These are phyloP conservation scores for Trachelus tabidus DNA, from an alignment of 2,888 invertebrate species.

Conservation along the genomic window DNA sequence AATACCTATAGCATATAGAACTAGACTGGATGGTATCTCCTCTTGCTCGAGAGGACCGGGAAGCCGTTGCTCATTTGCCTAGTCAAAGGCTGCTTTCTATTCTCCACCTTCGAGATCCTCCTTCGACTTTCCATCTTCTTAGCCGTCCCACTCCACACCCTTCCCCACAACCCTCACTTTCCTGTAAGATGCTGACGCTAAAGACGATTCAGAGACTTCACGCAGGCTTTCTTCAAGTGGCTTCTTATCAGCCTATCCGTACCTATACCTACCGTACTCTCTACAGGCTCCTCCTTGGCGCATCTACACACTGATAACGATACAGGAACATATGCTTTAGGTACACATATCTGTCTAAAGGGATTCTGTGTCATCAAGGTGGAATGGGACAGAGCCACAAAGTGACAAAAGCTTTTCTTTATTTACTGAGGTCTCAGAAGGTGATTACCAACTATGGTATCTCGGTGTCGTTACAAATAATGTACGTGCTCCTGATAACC, in stretches of 20 bases:
- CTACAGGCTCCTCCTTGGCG: neutral
- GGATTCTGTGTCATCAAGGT: neutral
- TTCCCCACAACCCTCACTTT: conserved; percentile 1
- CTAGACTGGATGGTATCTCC: conserved; percentile 23
- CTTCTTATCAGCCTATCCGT: neutral
- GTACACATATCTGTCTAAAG: neutral
- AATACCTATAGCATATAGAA: conserved; percentile 23
- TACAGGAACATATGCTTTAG: neutral
- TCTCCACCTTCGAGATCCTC: conserved; percentile 20
- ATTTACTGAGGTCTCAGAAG: neutral
- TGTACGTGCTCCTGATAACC: neutral
- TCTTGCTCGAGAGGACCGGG: conserved; percentile 32
- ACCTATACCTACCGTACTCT: neutral
- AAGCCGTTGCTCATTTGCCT: conserved; percentile 42
- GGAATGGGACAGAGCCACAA: neutral
- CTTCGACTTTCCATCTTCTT: neutral
- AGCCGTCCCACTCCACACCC: neutral
- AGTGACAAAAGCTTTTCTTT: neutral
- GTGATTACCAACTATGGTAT: neutral
- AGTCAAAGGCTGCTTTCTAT: conserved; percentile 38
- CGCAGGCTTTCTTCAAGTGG: neutral
- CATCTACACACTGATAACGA: neutral
- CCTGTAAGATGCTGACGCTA: conserved; percentile 24
- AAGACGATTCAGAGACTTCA: conserved; percentile 9
- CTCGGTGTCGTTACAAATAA: neutral